phyloP scores from a whole-genome alignment of 1,140 invertebrate genomes.

The Megathymus violae region DNA sequence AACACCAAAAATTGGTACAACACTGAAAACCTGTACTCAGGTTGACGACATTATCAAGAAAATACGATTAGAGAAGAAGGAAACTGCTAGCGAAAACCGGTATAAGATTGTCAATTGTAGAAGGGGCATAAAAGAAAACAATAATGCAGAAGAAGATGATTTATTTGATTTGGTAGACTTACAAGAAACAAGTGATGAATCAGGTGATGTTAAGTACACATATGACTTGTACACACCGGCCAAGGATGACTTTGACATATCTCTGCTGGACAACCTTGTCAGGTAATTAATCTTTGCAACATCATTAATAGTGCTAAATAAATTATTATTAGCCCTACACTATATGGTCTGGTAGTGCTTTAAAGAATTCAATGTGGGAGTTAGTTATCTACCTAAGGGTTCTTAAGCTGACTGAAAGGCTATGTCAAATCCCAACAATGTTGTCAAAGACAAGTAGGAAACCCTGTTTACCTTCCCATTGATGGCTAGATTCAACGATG shows the following conservation, averaged over 20 bases:
- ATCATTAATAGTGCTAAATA: too few relatives aligned
- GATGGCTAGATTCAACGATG: too few relatives aligned
- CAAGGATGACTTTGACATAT: conserved; percentile 82
- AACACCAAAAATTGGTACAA: conserved; percentile 51
- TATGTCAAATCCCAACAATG: too few relatives aligned
- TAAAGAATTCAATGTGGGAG: too few relatives aligned
- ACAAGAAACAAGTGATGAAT: conserved; percentile 51
- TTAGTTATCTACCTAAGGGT: too few relatives aligned
- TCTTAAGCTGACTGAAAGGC: too few relatives aligned
- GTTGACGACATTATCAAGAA: conserved; percentile 77
- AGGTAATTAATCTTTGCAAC: conserved; percentile 57
- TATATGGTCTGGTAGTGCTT: too few relatives aligned
- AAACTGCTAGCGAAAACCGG: conserved; percentile 69
- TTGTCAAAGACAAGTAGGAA: too few relatives aligned
- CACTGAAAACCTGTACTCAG: conserved; percentile 57
- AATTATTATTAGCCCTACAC: too few relatives aligned
- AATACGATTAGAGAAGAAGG: conserved; percentile 73
- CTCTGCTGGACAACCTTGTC: conserved; percentile 81
- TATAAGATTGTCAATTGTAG: conserved; percentile 82
- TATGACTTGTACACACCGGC: conserved; percentile 84
- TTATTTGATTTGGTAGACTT: conserved; percentile 73
- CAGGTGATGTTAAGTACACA: conserved; percentile 72
- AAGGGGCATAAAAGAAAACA: conserved; percentile 71
- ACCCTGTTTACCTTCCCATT: too few relatives aligned
- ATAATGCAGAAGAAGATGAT: conserved; percentile 49